A percentile compares a stretch with the other conserved stretches of the same genome.
Conservation (phyloP, 2,113 vertebrate genomes). For the Alaudala cheleensis region DNA sequence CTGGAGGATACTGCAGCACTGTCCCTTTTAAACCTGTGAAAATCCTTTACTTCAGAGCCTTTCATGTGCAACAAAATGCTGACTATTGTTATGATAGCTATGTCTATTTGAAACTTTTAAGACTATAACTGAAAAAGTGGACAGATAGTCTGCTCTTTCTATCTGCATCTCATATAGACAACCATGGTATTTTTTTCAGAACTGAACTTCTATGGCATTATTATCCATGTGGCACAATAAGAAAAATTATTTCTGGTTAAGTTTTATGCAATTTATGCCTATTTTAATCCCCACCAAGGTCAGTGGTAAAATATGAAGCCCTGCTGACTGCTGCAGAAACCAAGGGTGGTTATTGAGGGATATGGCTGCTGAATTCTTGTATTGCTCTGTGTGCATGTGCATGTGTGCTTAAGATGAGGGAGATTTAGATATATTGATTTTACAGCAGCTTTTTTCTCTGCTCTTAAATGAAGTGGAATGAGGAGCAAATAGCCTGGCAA, state of each 20-base stretch:
- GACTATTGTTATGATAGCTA: neutral
- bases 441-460: constrained; percentile 19
- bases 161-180: neutral
- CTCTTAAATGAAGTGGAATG: constrained; percentile 53
- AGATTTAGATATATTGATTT: constrained; percentile 47
- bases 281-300: neutral
- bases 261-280: neutral
- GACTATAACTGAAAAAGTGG: neutral
- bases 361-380: neutral
- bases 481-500: constrained; percentile 45
- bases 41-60: constrained; percentile 26
- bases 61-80: neutral
- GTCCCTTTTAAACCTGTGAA: neutral
- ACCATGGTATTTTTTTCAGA: neutral
- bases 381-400: neutral
- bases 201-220: neutral
- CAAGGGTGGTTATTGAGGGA: neutral
- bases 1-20: neutral
- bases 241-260: neutral
- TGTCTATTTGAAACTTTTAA: neutral
- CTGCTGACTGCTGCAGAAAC: neutral
- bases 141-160: neutral
- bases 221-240: neutral
- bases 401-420: neutral
- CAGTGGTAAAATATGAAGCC: neutral